Conservation (phyloP, 2,888 invertebrate species). For the Parthenolecanium corni region DNA sequence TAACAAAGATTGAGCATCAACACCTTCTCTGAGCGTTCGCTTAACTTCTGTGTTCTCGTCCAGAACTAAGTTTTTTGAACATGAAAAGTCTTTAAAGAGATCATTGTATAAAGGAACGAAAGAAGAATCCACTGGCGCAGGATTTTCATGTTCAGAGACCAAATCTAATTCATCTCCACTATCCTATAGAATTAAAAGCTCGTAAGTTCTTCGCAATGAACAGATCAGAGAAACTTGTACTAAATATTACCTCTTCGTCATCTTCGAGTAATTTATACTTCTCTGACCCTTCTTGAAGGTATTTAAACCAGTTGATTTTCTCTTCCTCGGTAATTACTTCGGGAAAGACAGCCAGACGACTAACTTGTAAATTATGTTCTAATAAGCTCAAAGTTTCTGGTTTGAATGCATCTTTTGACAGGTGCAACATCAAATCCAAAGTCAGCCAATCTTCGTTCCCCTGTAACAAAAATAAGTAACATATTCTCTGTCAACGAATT, state of each 20-base stretch:
- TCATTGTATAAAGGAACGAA: background rate
- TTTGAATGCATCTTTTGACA: background rate
- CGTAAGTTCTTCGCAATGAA: too few species aligned
- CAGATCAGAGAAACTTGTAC: too few species aligned
- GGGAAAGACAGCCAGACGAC: background rate
- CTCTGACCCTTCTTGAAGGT: conserved; percentile 3
- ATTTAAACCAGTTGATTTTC: conserved; percentile 6
- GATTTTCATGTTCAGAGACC: too few species aligned
- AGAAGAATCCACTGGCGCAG: background rate
- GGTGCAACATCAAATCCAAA: conserved; percentile 1
- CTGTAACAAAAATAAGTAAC: background rate
- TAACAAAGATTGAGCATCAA: background rate
- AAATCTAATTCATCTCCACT: too few species aligned
- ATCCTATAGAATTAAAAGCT: too few species aligned
- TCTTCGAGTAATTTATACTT: conserved; percentile 1
- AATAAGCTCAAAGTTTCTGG: background rate
- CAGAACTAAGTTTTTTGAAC: background rate
- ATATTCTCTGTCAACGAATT: too few species aligned
- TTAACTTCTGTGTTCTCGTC: background rate
- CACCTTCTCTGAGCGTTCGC: background rate
- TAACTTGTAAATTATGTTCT: background rate
- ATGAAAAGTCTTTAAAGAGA: background rate
- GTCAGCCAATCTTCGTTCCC: background rate
- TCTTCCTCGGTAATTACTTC: conserved; percentile 13
- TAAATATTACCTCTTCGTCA: too few species aligned